These are phyloP conservation scores for Rhabdomys pumilio DNA, from an alignment of 2,797 vertebrate species.

Conservation along the genomic window DNA sequence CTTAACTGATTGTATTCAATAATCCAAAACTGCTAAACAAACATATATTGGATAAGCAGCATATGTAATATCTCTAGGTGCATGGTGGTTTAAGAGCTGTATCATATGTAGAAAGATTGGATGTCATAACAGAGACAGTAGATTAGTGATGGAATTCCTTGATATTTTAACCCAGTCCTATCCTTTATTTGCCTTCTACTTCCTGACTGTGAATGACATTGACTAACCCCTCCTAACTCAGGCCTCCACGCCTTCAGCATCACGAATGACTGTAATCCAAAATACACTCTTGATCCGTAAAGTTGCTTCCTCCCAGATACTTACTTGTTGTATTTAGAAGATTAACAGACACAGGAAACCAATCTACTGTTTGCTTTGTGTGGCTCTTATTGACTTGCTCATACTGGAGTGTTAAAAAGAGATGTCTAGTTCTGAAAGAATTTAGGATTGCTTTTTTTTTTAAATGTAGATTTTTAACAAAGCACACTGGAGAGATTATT, in stretches of 20 bases:
- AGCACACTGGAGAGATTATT: neutral
- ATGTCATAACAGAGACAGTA: neutral
- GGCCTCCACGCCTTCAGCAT: rapidly evolving
- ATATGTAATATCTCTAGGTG: neutral
- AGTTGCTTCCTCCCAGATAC: neutral
- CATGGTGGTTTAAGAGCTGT: neutral
- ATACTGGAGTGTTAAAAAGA: neutral
- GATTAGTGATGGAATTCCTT: neutral
- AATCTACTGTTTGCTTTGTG: neutral
- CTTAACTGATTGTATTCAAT: neutral
- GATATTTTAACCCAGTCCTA: neutral
- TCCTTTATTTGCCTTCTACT: neutral
- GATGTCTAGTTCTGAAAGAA: neutral
- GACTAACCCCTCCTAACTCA: neutral
- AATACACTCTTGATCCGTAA: neutral
- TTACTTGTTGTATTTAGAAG: neutral
- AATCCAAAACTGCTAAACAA: neutral
- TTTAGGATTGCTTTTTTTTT: neutral
- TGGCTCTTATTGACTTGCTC: neutral
- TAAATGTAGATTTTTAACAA: neutral
- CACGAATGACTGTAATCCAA: neutral
- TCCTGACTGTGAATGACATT: neutral
- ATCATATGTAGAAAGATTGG: neutral
- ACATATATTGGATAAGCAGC: neutral
- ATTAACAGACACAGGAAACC: neutral